Evolutionary conservation across 1,140 invertebrate species (phyloP).

Genomic region (Thaumetopoea pityocampa): DNA sequence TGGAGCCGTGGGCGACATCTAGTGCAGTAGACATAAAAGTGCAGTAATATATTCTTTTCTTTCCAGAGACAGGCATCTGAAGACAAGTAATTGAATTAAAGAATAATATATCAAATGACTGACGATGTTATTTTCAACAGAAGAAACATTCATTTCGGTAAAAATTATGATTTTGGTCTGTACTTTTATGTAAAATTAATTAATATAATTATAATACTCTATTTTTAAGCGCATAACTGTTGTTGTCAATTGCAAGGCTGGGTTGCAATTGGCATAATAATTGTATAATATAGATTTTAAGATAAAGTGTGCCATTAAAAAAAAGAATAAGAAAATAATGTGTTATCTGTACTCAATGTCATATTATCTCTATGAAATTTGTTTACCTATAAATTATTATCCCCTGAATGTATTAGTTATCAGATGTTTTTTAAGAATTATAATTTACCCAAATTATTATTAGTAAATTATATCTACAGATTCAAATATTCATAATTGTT

Average conservation of each 20-base stretch:
- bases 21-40: neutral
- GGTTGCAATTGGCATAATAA: constrained; percentile 51
- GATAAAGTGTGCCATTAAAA: constrained; percentile 40
- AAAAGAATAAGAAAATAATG: constrained; percentile 8
- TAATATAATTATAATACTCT: constrained; percentile 36
- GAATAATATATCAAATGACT: constrained; percentile 11
- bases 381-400: neutral
- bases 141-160: no score
- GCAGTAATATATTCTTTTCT: constrained; percentile 8
- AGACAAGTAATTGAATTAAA: constrained; percentile 37
- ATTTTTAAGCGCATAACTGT: constrained; percentile 10
- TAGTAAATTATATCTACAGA: constrained; percentile 16
- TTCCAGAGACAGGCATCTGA: constrained; percentile 54
- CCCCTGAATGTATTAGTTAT: neutral
- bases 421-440: neutral
- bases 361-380: neutral
- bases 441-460: constrained; percentile 3
- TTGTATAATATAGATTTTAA: constrained; percentile 38
- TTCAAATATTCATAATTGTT: constrained; percentile 25
- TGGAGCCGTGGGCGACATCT: no score
- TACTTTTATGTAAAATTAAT: no score
- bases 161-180: no score
- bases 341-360: neutral
- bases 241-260: constrained; percentile 58
- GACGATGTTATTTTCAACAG: no score